phyloP scores from a whole-genome alignment of 2,113 vertebrate genomes.

The Chamaea fasciata region DNA sequence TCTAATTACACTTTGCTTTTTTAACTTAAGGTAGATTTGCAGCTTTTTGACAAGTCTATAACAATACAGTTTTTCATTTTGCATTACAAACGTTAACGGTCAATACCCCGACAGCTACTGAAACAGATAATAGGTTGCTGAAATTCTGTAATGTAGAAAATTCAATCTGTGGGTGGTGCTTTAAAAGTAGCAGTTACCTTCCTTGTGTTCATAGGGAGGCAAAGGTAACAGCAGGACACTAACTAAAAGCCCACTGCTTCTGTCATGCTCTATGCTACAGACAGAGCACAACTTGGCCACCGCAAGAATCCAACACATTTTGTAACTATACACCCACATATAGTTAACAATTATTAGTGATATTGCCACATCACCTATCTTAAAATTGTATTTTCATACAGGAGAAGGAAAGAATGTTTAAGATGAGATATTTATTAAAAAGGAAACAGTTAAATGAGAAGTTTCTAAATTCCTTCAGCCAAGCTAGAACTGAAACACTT shows the following conservation, averaged over 20 bases:
- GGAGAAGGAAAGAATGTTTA: not conserved
- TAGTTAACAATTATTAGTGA: not conserved
- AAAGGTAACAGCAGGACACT: not conserved
- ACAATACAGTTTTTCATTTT: not conserved
- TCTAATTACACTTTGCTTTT: not conserved
- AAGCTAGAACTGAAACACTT: not conserved
- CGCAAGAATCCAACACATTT: not conserved
- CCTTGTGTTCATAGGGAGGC: not conserved
- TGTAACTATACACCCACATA: not conserved
- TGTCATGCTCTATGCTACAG: not conserved
- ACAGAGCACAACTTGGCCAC: not conserved
- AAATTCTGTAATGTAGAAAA: not conserved
- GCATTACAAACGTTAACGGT: not conserved
- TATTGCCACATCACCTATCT: fast-evolving
- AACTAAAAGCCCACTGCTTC: not conserved
- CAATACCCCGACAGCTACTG: not conserved
- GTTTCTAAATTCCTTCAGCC: not conserved
- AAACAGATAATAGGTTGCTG: not conserved
- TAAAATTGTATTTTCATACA: not conserved
- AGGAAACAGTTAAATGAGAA: not conserved
- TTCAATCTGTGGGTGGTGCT: not conserved
- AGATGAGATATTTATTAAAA: not conserved
- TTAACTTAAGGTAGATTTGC: not conserved
- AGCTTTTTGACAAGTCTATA: not conserved
- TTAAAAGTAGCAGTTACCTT: not conserved